Evolutionary conservation across 2,888 invertebrate genomes (phyloP).

Genomic region (Ormyrus pomaceus): DNA sequence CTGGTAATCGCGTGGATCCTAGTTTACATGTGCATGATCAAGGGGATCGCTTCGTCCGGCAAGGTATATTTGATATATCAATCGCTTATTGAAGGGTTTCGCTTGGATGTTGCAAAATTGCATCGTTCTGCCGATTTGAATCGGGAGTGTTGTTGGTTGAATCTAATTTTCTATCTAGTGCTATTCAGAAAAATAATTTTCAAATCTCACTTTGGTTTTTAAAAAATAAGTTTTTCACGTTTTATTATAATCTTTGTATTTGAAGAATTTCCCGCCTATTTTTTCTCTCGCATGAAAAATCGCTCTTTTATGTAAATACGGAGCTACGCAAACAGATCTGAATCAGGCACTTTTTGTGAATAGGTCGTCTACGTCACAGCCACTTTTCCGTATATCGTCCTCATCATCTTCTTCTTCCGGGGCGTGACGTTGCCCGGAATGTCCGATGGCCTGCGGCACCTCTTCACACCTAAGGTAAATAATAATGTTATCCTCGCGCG

Average conservation of each 20-base stretch:
- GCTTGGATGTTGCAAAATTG: no score
- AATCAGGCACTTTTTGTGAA: conserved; percentile 28
- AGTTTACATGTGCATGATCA: conserved; percentile 97
- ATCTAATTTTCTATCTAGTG: no score
- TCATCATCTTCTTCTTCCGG: conserved; percentile 96
- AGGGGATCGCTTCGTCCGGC: conserved; percentile 97
- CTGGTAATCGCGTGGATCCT: conserved; percentile 94
- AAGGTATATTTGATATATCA: conserved; percentile 82
- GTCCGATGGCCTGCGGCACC: conserved; percentile 90
- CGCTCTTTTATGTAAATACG: no score
- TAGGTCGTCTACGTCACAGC: conserved; percentile 94
- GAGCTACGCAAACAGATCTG: no score
- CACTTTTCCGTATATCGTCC: conserved; percentile 96
- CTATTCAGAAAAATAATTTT: no score
- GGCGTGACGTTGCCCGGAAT: conserved; percentile 93
- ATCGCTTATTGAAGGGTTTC: neutral
- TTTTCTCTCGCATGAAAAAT: no score
- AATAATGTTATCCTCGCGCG: neutral
- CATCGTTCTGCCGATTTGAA: no score
- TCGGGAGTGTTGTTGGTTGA: no score
- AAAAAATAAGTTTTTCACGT: no score
- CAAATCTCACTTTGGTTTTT: no score
- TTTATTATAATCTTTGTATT: no score
- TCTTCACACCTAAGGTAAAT: conserved; percentile 89
- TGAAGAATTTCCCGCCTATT: no score